Evolutionary conservation across 2,797 vertebrate genomes (phyloP), one percentile per base, ranked within the genome.

Genomic region (Apodemus agrarius): DNA sequence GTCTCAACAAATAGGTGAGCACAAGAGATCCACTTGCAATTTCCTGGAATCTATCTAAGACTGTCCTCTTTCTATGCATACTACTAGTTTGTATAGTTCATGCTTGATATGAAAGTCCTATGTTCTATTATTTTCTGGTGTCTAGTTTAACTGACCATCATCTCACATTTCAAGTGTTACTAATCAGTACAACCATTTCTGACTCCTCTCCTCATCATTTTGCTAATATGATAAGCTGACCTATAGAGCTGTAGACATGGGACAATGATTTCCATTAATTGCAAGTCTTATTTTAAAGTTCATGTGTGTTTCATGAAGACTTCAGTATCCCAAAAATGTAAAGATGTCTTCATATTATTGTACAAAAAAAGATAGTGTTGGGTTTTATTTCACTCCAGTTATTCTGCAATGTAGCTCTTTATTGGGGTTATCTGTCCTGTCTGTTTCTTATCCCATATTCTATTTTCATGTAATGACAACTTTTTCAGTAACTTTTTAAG

Each of bases 391-490:
- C 79, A 8, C 16, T 21, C 1, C n/a, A 11, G 31, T 31, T 43
- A 21, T 84, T 80, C 57, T 67, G 61, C 83, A 49, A 57, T 10
- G 40, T 85, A 74, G 22, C n/a, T 95, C 24, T 24, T 86, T 12
- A 80, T 84, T 76, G 54, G 57, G 88, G 69, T 93, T 84, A 65
- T n/a, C 46, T 61, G 34, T 81, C 5, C 6, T 75, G 16, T 69
- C 34, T 37, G 16, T 11, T 67, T 87, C 65, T 80, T 87, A 79
- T 83, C 54, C 93, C 8, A 80, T 52, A 61, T 21, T 34, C 6
- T 52, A 37, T 54, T 78, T 61, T 93, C 72, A 91, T 96, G 69
- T 85, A 91, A 78, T 63, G 5, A 96, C 31, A 85, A 40, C 9
- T 21, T 75, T 75, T 75, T 76, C 24, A 54, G 46, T 40, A 89